Evolutionary conservation across 1,140 invertebrate genomes (phyloP), one percentile per base, ranked within the genome.

Genomic region (Neodiprion fabricii): DNA sequence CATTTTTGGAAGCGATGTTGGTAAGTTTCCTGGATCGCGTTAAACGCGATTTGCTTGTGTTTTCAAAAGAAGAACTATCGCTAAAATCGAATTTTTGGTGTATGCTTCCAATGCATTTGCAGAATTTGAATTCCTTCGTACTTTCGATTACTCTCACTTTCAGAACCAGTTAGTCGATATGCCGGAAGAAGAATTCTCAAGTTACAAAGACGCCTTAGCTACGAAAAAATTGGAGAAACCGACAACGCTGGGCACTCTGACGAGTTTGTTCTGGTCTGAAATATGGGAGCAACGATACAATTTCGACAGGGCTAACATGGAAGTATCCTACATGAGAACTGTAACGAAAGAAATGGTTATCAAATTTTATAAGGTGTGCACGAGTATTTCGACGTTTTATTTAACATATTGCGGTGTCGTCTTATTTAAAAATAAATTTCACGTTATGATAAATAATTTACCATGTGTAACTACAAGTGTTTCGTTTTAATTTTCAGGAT

Each of bases 281-380:
- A 99, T 99, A 73, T 87, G 89, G 8, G 88, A 91, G 1, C 94
- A 97, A 81, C 94, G 96, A 76, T 99, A 98, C 87, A 95, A 98
- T 86, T 99, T 99, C 88, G 95, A 98, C 81, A 90, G 97, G 79
- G 92, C 93, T 66, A 92, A 94, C 76, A 90, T 95, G 12, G 97
- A 99, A 89, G 95, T 97, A 0, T 93, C 92, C 10, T 93, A 94
- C 80, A 87, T 99, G 8, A 92, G 90, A 77, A 95, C 92, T 0
- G 87, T 99, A 7, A 94, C 91, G 0, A 96, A 97, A 84, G 85
- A 94, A 0, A 95, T 98, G 80, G 85, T 99, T 3, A 81, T 96
- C 50, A 86, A 94, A 1, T 98, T 97, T 85, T 98, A 92, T 81
- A 91, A 94, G 85, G 94, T 96, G 85, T 80, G 76, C 88, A 91